Conservation (phyloP, 2,797 vertebrate genomes). For the Lagorchestes hirsutus region DNA sequence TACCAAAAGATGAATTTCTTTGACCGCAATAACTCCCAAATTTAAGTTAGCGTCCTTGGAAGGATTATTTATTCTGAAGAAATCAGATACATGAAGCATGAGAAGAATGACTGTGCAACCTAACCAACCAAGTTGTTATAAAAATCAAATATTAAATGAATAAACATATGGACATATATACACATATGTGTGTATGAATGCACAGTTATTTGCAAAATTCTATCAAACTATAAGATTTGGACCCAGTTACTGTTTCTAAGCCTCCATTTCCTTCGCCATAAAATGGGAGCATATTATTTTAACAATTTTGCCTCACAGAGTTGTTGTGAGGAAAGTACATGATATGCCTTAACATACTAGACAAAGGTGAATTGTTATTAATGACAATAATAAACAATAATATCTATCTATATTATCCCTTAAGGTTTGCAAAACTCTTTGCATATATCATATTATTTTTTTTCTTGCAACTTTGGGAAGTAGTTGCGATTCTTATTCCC, state of each 20-base stretch:
- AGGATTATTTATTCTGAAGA: neutral
- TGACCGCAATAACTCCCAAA: neutral
- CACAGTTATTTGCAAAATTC: neutral
- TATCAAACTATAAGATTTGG: neutral
- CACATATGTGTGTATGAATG: neutral
- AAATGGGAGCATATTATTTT: neutral
- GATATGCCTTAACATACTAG: neutral
- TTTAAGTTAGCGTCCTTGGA: neutral
- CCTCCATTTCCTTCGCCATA: constrained; percentile 22
- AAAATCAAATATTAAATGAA: neutral
- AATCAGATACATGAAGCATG: neutral
- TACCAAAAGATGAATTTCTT: neutral
- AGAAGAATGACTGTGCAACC: neutral
- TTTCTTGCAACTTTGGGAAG: neutral
- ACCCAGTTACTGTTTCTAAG: neutral
- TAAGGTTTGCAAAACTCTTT: neutral
- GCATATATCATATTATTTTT: neutral
- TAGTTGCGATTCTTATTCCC: neutral
- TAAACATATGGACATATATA: neutral
- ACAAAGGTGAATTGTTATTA: neutral
- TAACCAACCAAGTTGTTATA: neutral
- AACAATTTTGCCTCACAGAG: neutral
- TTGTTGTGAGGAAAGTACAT: neutral
- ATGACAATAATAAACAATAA: neutral
- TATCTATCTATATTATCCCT: neutral